A percentile compares a stretch with the other conserved stretches of the same genome.
These are phyloP conservation scores for Shargacucullia verbasci DNA, from an alignment of 2,888 invertebrate species.

Conservation along the genomic window DNA sequence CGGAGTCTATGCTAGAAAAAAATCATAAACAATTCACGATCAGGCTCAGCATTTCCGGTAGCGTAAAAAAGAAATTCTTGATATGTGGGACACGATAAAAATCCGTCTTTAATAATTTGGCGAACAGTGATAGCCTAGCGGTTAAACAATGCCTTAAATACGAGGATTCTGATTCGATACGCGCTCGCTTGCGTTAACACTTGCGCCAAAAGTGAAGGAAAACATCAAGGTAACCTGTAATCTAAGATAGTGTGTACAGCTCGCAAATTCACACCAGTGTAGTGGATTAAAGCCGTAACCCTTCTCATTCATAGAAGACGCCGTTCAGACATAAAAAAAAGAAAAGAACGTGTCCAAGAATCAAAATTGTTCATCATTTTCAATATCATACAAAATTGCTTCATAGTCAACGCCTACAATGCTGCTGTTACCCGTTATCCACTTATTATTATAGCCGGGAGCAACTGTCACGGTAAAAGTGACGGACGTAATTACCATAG, in stretches of 20 bases:
- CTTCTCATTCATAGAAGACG: no score
- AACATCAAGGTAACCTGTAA: no score
- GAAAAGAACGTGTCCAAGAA: slow-evolving; percentile 7
- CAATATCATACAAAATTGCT: slow-evolving; percentile 20
- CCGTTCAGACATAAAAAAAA: no score
- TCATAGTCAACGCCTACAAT: slow-evolving; percentile 19
- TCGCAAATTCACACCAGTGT: no score
- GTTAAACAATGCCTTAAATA: no score
- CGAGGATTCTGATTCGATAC: no score
- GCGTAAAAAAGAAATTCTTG: not conserved
- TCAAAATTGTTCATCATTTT: slow-evolving; percentile 26
- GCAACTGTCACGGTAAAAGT: slow-evolving; percentile 25
- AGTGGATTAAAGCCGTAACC: no score
- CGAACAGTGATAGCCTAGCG: no score
- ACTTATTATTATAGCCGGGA: slow-evolving; percentile 40
- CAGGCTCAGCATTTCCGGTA: slow-evolving; percentile 34
- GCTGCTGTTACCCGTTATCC: slow-evolving; percentile 51
- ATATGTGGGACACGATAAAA: not conserved
- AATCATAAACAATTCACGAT: slow-evolving; percentile 15
- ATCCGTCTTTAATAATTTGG: no score
- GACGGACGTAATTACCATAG: slow-evolving; percentile 37
- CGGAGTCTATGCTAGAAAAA: slow-evolving; percentile 28
- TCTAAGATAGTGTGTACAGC: no score
- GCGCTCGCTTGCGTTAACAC: no score
- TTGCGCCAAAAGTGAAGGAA: no score